These are phyloP conservation scores for Tetraneura akinire DNA, from an alignment of 1,140 invertebrate species.

Conservation along the genomic window DNA sequence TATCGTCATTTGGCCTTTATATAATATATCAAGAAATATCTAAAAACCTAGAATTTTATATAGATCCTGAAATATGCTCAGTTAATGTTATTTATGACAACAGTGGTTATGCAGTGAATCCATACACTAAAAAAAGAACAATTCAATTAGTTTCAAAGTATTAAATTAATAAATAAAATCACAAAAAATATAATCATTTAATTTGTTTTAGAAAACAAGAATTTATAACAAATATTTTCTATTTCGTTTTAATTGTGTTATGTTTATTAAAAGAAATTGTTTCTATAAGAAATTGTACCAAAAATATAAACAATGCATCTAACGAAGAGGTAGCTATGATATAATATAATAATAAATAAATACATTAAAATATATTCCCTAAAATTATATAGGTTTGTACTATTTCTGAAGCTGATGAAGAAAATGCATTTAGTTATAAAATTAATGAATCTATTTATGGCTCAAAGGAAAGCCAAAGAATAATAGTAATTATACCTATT, in stretches of 20 bases:
- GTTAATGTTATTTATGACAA: background rate
- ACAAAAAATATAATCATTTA: background rate
- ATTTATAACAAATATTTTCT: slow-evolving; percentile 8
- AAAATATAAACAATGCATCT: background rate
- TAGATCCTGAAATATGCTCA: background rate
- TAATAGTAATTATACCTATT: background rate
- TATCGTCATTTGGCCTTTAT: background rate
- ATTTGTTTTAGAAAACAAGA: slow-evolving; percentile 12
- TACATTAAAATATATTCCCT: background rate
- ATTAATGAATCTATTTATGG: background rate
- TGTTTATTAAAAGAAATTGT: background rate
- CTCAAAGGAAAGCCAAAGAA: background rate
- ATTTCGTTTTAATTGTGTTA: background rate
- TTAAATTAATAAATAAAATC: background rate
- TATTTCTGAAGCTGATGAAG: background rate
- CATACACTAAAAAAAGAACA: background rate
- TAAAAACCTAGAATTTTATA: slow-evolving; percentile 7
- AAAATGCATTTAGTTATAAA: background rate
- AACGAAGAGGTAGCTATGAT: background rate
- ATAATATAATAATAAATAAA: background rate
- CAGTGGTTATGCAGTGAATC: background rate
- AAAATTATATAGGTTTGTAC: background rate
- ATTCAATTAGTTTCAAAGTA: background rate
- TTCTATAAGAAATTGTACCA: background rate
- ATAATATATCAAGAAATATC: background rate